phyloP scores from a whole-genome alignment of 2,888 invertebrate genomes.

The Sussaba pulchella region DNA sequence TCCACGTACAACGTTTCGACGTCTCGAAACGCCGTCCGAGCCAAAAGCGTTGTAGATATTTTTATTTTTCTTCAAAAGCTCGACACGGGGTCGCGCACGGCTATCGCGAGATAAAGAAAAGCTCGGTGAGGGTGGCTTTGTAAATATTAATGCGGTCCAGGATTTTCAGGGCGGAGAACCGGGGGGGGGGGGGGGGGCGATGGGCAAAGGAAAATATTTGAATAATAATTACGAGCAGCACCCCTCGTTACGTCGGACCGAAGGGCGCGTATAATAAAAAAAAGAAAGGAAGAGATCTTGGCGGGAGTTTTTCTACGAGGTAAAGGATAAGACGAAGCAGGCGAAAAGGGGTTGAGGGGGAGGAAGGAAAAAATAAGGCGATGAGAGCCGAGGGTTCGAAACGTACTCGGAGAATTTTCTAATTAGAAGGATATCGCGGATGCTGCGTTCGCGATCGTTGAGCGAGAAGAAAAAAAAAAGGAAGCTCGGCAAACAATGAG shows the following conservation, averaged over 20 bases:
- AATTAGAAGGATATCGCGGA: constrained; percentile 79
- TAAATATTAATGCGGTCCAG: constrained; percentile 80
- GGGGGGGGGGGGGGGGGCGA: background rate
- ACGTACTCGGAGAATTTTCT: constrained; percentile 79
- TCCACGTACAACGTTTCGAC: background rate
- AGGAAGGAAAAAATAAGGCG: constrained; percentile 53
- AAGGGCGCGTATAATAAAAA: constrained; percentile 65
- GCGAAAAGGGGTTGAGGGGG: constrained; percentile 4
- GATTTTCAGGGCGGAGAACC: constrained; percentile 38
- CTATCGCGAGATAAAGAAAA: constrained; percentile 41
- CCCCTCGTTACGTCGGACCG: constrained; percentile 71
- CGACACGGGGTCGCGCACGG: background rate
- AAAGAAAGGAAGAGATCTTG: constrained; percentile 31
- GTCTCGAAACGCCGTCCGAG: background rate
- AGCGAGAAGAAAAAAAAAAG: constrained; percentile 51
- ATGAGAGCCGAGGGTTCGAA: constrained; percentile 70
- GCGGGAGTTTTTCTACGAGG: constrained; percentile 68
- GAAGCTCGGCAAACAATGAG: constrained; percentile 63
- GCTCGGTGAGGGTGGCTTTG: constrained; percentile 70
- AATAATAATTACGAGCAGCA: constrained; percentile 79
- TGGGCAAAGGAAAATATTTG: constrained; percentile 80
- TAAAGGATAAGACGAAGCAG: constrained; percentile 48
- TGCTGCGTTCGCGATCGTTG: constrained; percentile 47
- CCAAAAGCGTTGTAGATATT: too few relatives aligned
- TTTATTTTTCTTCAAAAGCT: constrained; percentile 14